Conservation (phyloP, 2,888 invertebrate genomes). For the Tineola bisselliella region DNA sequence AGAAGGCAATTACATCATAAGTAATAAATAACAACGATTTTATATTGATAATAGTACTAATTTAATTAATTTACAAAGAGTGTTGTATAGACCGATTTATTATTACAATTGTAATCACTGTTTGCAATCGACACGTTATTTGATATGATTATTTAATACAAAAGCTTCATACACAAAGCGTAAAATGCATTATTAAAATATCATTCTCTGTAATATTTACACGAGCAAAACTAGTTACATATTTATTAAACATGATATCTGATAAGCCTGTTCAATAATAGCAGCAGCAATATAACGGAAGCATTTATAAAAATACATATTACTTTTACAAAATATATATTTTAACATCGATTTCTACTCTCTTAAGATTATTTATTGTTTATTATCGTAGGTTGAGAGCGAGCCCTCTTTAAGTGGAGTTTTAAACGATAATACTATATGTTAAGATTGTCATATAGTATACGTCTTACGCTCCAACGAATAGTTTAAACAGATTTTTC, state of each 20-base stretch:
- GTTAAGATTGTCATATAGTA: too few relatives aligned
- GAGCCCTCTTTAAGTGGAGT: too few relatives aligned
- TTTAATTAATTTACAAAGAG: background rate
- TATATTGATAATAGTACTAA: background rate
- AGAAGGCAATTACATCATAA: conserved; percentile 10
- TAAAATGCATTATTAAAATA: background rate
- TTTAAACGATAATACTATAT: too few relatives aligned
- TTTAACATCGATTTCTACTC: background rate
- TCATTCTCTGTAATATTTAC: conserved; percentile 1
- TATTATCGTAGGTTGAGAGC: too few relatives aligned
- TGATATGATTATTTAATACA: background rate
- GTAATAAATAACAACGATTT: conserved; percentile 6
- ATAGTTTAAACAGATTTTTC: too few relatives aligned
- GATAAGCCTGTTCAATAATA: background rate
- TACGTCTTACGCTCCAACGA: too few relatives aligned
- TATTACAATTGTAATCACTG: background rate
- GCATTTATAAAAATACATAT: background rate
- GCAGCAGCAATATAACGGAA: background rate
- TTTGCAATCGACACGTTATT: background rate
- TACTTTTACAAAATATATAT: background rate
- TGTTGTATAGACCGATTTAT: background rate
- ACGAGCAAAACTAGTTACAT: background rate
- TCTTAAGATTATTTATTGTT: too few relatives aligned
- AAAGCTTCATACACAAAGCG: conserved; percentile 4
- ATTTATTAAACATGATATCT: background rate